Base-by-base conservation (phyloP, 2,888 invertebrate species). In the Lutraria lutraria region DNA sequence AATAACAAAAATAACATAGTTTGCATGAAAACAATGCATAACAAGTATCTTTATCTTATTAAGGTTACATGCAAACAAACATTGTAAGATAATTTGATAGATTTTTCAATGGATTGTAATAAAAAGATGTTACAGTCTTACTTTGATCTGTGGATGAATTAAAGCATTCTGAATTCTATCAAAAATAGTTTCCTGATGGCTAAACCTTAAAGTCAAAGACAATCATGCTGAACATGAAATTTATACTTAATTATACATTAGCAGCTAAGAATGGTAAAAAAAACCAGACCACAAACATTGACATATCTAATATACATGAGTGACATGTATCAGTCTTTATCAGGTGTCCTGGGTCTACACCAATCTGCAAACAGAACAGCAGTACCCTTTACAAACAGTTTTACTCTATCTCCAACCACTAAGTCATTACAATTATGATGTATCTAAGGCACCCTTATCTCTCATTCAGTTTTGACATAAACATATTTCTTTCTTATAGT, bases 401-500 rank as follows among this genome's bases (percentile, higher is more conserved):
- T 76, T 76, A 31, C 76, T 31, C 19, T 76, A 76, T 31, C 31
- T 6, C 76, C 31, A 76, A 76, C 76, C 34, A 34, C 76, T 76
- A 76, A n/a, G 31, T 76, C 76, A 76, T 76, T 25, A 76, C 43
- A 72, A 68, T 52, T 72, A 86, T 86, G 86, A 86, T 81, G 63
- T 53, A 86, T 86, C 53, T 52, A n/a, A 31, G 16, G 19, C 19
- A n/a, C 81, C 52, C 87, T 88, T 83, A 88, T 88, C 87, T 83
- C 83, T 88, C 83, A 56, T 63, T 83, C 53, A 82, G 21, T 88
- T 88, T 80, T 83, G 87, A 88, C 87, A 88, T 54, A 63, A 83
- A 83, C 87, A 88, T 88, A 83, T 54, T 79, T 88, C 83, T 88
- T 88, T 80, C 79, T 53, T 76, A 83, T 88, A 88, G 80, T 88